Base-by-base conservation (phyloP, 37 sponge, comb jelly and placozoan species). In the Cliona cf. orientalis region DNA sequence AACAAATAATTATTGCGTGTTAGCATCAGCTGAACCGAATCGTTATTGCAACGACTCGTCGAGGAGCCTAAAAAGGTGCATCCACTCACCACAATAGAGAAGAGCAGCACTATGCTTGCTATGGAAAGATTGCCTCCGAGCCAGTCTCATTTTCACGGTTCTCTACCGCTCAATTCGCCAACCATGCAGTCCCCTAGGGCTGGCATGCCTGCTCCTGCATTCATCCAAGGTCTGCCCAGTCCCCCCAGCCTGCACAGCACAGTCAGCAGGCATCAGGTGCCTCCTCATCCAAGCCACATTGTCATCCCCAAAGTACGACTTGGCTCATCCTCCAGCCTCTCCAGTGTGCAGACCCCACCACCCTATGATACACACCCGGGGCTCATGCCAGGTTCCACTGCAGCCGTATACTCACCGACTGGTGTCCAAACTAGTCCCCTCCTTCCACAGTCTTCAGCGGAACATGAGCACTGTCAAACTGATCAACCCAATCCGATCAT, bases 71-170 rank as follows among this genome's bases (percentile, higher is more conserved):
- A n/a, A n/a, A n/a, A n/a, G n/a, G n/a, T n/a, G n/a, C n/a, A n/a
- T n/a, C n/a, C n/a, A n/a, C n/a, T n/a, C n/a, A n/a, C n/a, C n/a
- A n/a, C n/a, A n/a, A n/a, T 66, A 4, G 32, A 23, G 35, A 31
- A 28, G 33, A 2, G 6, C 5, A 43, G 59, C 82, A 82, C 64
- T 72, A 85, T 85, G 85, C 85, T 85, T 85, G 85, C 85, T 85
- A 85, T 85, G 85, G 85, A 85, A 85, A 85, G 85, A 76, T 69
- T 85, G 22, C 85, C 85, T 43, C 78, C 69, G 62, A 77, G 85
- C 78, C 85, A 85, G 78, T 69, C 85, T 31, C 68, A 49, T 21
- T 85, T 69, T 71, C 66, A 66, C 46, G 68, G 59, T 45, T 37
- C 61, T 14, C 66, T 74, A 55, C 66, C 85, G 60, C 78, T 85